These are phyloP conservation scores for Apaloderma vittatum DNA, from an alignment of 2,113 vertebrate genomes.

Conservation along the genomic window DNA sequence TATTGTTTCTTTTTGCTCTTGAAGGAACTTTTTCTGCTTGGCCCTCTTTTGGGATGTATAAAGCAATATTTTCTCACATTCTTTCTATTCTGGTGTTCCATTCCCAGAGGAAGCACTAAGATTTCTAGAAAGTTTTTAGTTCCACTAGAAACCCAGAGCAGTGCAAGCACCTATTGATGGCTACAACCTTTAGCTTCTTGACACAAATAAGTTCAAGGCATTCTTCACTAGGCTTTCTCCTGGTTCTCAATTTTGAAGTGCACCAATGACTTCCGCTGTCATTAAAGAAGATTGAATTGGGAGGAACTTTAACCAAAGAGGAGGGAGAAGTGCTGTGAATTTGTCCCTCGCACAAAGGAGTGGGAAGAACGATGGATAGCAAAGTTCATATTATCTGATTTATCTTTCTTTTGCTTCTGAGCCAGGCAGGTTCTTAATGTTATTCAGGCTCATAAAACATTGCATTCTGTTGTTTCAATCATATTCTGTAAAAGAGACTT, in stretches of 20 bases:
- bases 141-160: not conserved
- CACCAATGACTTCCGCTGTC: not conserved
- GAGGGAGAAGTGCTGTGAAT: not conserved
- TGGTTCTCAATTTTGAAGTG: not conserved
- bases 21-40: not conserved
- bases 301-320: not conserved
- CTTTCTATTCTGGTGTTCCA: not conserved
- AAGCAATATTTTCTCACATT: not conserved
- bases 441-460: not conserved
- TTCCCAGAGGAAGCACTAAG: not conserved
- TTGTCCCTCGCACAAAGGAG: not conserved
- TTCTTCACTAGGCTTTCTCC: not conserved
- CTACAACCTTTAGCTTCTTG: not conserved
- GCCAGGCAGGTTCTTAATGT: not conserved
- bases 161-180: not conserved
- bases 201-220: not conserved
- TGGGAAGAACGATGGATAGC: not conserved
- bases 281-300: not conserved
- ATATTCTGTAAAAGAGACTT: not conserved
- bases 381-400: not conserved
- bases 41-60: not conserved
- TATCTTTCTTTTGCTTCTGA: not conserved
- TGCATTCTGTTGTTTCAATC: not conserved
- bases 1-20: not conserved
- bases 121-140: not conserved